phyloP scores from a whole-genome alignment of 2,797 vertebrate genomes.

The Gobio occitaniae region DNA sequence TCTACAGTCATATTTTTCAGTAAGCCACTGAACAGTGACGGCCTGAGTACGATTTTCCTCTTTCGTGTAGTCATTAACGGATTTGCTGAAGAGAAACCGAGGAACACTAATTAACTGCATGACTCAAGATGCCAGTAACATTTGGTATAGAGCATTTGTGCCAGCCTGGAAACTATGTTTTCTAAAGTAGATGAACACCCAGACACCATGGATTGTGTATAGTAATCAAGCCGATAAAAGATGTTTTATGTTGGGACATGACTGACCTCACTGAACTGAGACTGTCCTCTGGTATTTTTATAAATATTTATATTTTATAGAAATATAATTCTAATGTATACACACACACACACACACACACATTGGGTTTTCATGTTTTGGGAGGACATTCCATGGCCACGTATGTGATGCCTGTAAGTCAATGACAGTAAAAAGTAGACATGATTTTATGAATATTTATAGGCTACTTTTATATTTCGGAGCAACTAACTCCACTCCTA shows the following conservation, averaged over 20 bases:
- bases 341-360: neutral
- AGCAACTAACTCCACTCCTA: no score
- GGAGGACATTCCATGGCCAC: no score
- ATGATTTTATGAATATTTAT: no score
- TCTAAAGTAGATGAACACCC: constrained; percentile 6
- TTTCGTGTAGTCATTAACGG: constrained; percentile 33
- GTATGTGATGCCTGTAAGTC: no score
- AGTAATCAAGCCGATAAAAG: neutral
- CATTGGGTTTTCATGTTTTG: neutral
- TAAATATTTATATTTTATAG: neutral
- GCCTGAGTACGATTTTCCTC: constrained; percentile 21
- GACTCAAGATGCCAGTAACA: constrained; percentile 39
- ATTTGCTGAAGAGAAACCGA: constrained; percentile 35
- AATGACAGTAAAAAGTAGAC: no score
- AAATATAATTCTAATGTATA: neutral
- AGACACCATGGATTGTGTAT: constrained; percentile 11
- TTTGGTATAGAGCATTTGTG: constrained; percentile 25
- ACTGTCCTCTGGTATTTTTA: neutral
- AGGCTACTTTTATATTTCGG: no score
- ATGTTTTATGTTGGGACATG: neutral
- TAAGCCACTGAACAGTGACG: constrained; percentile 33
- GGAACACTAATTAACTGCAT: constrained; percentile 34
- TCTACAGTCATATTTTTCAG: constrained; percentile 50
- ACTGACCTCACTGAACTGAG: neutral
- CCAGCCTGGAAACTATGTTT: constrained; percentile 31